Conservation (phyloP, 2,888 invertebrate species). For the Apamea crenata region DNA sequence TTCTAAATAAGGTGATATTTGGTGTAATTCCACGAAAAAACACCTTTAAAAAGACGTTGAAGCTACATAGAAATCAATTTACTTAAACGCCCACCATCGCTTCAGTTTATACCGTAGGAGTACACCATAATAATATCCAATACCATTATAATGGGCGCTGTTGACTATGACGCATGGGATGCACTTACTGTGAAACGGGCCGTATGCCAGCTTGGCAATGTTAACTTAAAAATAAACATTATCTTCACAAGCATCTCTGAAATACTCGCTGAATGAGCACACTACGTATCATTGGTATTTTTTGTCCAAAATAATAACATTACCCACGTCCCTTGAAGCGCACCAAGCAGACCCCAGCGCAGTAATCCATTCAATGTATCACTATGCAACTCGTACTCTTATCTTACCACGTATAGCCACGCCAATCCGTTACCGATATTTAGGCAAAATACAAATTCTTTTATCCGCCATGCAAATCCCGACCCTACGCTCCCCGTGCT, state of each 20-base stretch:
- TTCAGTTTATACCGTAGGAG: conserved; percentile 16
- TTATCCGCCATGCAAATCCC: conserved; percentile 70
- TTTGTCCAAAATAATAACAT: conserved; percentile 70
- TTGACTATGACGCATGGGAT: conserved; percentile 58
- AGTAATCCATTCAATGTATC: conserved; percentile 89
- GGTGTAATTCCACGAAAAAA: background rate
- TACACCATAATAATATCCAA: conserved; percentile 48
- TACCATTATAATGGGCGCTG: conserved; percentile 46
- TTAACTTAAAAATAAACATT: conserved; percentile 58
- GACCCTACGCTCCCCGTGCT: conserved; percentile 71
- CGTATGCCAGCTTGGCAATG: conserved; percentile 62
- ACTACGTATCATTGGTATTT: conserved; percentile 48
- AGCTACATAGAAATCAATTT: conserved; percentile 12
- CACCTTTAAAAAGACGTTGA: background rate
- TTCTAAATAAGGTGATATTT: background rate
- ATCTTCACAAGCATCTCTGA: conserved; percentile 45
- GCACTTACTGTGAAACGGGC: conserved; percentile 61
- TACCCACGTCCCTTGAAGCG: conserved; percentile 61
- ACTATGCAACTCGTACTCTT: conserved; percentile 84
- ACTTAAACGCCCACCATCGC: conserved; percentile 15
- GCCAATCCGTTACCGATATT: conserved; percentile 89
- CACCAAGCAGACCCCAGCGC: conserved; percentile 80
- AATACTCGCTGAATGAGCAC: conserved; percentile 22
- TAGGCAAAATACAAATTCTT: conserved; percentile 88
- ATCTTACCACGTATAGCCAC: conserved; percentile 86